Evolutionary conservation across 2,888 invertebrate genomes (phyloP).

Genomic region (Chrysopilus asiliformis): DNA sequence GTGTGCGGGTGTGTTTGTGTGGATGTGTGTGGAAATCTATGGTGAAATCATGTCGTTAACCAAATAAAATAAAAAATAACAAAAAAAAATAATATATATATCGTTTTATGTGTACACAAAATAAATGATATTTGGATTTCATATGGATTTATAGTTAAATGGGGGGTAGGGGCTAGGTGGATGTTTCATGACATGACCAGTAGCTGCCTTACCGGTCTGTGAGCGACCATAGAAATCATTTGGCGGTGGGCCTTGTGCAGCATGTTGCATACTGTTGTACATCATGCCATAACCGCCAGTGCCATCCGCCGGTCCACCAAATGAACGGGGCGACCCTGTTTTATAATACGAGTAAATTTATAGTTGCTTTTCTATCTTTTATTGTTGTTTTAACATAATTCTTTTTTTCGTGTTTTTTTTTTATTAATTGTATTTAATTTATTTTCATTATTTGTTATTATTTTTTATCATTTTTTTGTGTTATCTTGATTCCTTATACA

Average conservation of each 20-base stretch:
- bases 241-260: slow-evolving; percentile 25
- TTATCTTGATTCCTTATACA: background rate
- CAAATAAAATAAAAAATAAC: too few relatives aligned
- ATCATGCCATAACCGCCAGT: slow-evolving; percentile 28
- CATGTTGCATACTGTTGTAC: slow-evolving; percentile 27
- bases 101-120: too few relatives aligned
- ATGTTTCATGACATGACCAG: too few relatives aligned
- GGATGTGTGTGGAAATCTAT: too few relatives aligned
- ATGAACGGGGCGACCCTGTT: slow-evolving; percentile 36
- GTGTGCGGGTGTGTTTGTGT: too few relatives aligned
- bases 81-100: too few relatives aligned
- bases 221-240: slow-evolving; percentile 35
- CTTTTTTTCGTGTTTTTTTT: slow-evolving; percentile 1
- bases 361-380: slow-evolving; percentile 8
- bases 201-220: slow-evolving; percentile 38
- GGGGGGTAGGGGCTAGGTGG: too few relatives aligned
- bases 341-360: slow-evolving; percentile 19
- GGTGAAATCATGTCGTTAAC: too few relatives aligned
- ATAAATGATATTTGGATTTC: too few relatives aligned
- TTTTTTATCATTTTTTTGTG: background rate
- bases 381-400: slow-evolving; percentile 6
- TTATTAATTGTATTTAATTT: slow-evolving; percentile 1
- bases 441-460: slow-evolving; percentile 1
- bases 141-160: too few relatives aligned
- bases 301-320: slow-evolving; percentile 29